Evolutionary conservation across 2,888 invertebrate species (phyloP).

Genomic region (Pyrochroa serraticornis): DNA sequence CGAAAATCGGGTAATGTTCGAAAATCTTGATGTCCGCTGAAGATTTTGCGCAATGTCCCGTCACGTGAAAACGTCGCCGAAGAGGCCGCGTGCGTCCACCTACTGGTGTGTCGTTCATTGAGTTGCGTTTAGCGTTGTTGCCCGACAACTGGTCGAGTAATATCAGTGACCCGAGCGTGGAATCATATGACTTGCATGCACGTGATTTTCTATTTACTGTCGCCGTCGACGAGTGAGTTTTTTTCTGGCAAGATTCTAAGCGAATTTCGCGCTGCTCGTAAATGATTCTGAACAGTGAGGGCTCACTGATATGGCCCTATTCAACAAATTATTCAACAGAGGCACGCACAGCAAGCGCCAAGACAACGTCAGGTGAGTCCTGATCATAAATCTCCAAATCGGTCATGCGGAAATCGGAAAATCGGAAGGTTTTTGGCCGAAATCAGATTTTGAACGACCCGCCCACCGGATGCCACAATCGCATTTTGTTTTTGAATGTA

Average conservation of each 20-base stretch:
- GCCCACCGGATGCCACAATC: too few relatives aligned
- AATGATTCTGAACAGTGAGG: constrained; percentile 35
- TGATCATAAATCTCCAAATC: background rate
- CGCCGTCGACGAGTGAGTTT: constrained; percentile 30
- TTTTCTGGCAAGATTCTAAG: constrained; percentile 34
- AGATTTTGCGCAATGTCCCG: background rate
- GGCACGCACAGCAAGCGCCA: constrained; percentile 58
- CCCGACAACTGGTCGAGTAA: constrained; percentile 1
- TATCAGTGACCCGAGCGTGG: constrained; percentile 25
- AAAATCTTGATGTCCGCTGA: background rate
- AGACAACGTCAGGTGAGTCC: constrained; percentile 60
- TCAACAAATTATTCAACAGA: constrained; percentile 74
- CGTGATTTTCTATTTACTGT: constrained; percentile 55
- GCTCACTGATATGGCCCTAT: constrained; percentile 70
- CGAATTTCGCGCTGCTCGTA: constrained; percentile 33
- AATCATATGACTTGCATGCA: constrained; percentile 53
- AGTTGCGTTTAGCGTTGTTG: too few relatives aligned
- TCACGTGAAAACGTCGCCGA: too few relatives aligned
- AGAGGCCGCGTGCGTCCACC: too few relatives aligned
- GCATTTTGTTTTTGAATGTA: too few relatives aligned
- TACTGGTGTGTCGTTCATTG: too few relatives aligned
- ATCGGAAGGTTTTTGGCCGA: too few relatives aligned
- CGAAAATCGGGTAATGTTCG: too few relatives aligned
- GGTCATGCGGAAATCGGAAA: too few relatives aligned
- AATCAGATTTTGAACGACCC: too few relatives aligned